A percentile compares a stretch with the other conserved stretches of the same genome.
These are phyloP conservation scores for Drosophila pruinosa DNA, from an alignment of 1,140 invertebrate genomes.

Conservation along the genomic window DNA sequence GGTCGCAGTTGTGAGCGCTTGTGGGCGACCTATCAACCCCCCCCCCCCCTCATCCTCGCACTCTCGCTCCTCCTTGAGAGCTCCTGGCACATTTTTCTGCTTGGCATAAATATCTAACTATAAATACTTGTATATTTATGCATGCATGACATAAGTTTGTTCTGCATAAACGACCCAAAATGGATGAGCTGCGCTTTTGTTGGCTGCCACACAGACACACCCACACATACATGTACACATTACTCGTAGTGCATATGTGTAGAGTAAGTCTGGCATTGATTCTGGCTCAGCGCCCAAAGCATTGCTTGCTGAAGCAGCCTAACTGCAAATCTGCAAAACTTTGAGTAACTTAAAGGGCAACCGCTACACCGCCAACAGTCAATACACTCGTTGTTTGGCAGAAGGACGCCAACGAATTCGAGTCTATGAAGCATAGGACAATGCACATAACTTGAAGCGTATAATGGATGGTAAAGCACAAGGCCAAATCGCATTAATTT, in stretches of 20 bases:
- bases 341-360: constrained; percentile 56
- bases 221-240: not conserved
- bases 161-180: constrained; percentile 58
- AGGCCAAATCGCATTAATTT: constrained; percentile 76
- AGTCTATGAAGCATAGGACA: constrained; percentile 46
- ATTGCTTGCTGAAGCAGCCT: constrained; percentile 29
- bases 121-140: constrained; percentile 75
- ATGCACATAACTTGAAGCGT: constrained; percentile 32
- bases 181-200: constrained; percentile 49
- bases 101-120: constrained; percentile 70
- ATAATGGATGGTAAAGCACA: constrained; percentile 27
- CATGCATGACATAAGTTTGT: constrained; percentile 78
- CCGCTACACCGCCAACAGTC: constrained; percentile 47
- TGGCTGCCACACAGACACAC: constrained; percentile 3
- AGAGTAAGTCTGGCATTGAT: constrained; percentile 10
- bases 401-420: not conserved
- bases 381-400: constrained; percentile 2
- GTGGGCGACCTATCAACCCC: constrained; percentile 13
- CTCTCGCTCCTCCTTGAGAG: not conserved
- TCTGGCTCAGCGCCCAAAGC: constrained; percentile 27
- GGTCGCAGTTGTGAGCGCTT: constrained; percentile 64
- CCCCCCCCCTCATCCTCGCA: not conserved
- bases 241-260: not conserved
- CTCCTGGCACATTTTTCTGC: constrained; percentile 42
- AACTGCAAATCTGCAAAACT: constrained; percentile 57